These are phyloP conservation scores for Rhabdomys dilectus DNA, from an alignment of 2,113 vertebrate species.

Conservation along the genomic window DNA sequence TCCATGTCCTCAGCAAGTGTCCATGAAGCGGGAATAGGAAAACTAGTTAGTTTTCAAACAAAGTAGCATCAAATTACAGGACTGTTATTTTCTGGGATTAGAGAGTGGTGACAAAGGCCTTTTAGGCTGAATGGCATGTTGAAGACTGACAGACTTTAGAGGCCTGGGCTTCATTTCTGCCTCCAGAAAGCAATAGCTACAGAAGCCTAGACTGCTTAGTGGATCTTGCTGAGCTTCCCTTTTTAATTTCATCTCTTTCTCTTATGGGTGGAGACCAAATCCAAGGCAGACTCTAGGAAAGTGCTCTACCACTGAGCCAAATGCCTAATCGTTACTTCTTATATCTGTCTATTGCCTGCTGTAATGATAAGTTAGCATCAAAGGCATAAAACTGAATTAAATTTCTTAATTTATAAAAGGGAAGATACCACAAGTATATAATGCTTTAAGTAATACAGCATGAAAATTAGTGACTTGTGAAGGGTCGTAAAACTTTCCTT, in stretches of 20 bases:
- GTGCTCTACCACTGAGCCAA: not conserved
- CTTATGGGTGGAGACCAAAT: not conserved
- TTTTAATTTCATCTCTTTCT: not conserved
- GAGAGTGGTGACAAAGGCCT: not conserved
- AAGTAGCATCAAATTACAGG: not conserved
- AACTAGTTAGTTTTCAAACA: not conserved
- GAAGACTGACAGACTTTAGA: not conserved
- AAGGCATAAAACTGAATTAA: not conserved
- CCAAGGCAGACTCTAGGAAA: not conserved
- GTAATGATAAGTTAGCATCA: not conserved
- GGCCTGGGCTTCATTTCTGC: not conserved
- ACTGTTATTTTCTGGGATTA: not conserved
- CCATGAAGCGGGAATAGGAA: not conserved
- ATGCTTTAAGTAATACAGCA: not conserved
- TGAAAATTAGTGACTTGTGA: not conserved
- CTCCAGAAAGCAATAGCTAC: not conserved
- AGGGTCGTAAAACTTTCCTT: not conserved
- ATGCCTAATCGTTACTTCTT: not conserved
- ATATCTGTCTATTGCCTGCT: not conserved
- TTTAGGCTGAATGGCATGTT: not conserved
- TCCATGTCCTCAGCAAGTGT: not conserved
- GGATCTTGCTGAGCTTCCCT: not conserved
- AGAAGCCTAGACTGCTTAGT: not conserved
- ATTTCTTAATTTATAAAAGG: not conserved
- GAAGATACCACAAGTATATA: not conserved